These are phyloP conservation scores for Eupithecia abbreviata DNA, from an alignment of 2,888 invertebrate species.

Conservation along the genomic window DNA sequence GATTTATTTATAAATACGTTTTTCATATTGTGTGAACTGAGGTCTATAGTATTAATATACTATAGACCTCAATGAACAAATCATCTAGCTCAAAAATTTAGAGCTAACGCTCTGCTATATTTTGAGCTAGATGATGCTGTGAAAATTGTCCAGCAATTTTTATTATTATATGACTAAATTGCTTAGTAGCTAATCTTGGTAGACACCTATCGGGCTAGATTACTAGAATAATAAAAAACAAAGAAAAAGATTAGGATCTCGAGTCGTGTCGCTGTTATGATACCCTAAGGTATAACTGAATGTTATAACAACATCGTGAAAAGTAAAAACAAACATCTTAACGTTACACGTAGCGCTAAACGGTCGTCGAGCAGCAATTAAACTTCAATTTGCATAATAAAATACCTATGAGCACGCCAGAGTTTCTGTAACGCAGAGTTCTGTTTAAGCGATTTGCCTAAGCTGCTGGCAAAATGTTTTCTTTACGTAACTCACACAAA, in stretches of 20 bases:
- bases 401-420: slow-evolving; percentile 61
- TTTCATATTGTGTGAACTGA: too few species aligned
- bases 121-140: too few species aligned
- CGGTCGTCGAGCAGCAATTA: slow-evolving; percentile 54
- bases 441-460: slow-evolving; percentile 74
- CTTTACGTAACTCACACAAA: slow-evolving; percentile 79
- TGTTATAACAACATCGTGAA: slow-evolving; percentile 15
- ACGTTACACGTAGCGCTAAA: slow-evolving; percentile 36
- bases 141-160: too few species aligned
- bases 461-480: slow-evolving; percentile 79
- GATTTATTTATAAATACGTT: neutral
- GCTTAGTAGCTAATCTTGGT: neutral
- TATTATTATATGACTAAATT: neutral
- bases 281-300: slow-evolving; percentile 9
- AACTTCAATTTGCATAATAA: slow-evolving; percentile 69
- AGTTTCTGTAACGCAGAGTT: slow-evolving; percentile 52
- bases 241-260: neutral
- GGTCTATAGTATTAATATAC: too few species aligned
- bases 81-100: too few species aligned
- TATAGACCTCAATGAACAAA: too few species aligned
- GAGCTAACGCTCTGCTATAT: too few species aligned
- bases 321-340: slow-evolving; percentile 30
- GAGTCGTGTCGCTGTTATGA: neutral
- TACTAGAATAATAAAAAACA: neutral
- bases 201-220: neutral